Evolutionary conservation across 1,140 invertebrate genomes (phyloP).

Genomic region (Hyles vespertilio): DNA sequence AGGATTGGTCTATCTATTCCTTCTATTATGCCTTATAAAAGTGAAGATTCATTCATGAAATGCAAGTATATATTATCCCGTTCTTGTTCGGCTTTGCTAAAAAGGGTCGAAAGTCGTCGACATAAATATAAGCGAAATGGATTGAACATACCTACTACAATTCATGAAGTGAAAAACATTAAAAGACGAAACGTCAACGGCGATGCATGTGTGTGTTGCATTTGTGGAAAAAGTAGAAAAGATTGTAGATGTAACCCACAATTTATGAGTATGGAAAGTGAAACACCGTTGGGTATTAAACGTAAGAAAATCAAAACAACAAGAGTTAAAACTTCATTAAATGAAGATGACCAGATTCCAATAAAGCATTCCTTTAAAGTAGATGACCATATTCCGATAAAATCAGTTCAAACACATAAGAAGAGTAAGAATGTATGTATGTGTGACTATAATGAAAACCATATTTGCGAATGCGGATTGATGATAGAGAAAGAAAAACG

Average conservation of each 20-base stretch:
- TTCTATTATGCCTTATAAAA: neutral
- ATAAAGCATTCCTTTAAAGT: too few species aligned
- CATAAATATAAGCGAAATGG: too few species aligned
- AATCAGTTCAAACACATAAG: neutral
- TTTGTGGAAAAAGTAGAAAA: neutral
- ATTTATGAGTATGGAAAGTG: neutral
- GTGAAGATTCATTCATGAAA: neutral
- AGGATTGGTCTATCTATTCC: neutral
- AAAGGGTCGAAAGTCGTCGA: too few species aligned
- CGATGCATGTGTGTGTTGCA: neutral
- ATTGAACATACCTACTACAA: neutral
- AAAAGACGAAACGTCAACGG: neutral
- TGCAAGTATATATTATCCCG: too few species aligned
- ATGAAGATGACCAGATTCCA: too few species aligned
- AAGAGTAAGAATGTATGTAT: slow-evolving; percentile 3
- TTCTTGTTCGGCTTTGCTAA: too few species aligned
- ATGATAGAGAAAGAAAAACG: neutral
- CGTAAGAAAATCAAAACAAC: too few species aligned
- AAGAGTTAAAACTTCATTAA: too few species aligned
- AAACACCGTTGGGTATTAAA: too few species aligned
- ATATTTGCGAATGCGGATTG: slow-evolving; percentile 6
- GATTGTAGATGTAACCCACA: neutral
- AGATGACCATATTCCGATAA: too few species aligned
- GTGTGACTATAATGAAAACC: neutral
- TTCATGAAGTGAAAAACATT: neutral